A percentile compares a stretch with the other conserved stretches of the same genome.
Conservation (phyloP, 2,888 invertebrate species). For the Ornithoptera priamus region DNA sequence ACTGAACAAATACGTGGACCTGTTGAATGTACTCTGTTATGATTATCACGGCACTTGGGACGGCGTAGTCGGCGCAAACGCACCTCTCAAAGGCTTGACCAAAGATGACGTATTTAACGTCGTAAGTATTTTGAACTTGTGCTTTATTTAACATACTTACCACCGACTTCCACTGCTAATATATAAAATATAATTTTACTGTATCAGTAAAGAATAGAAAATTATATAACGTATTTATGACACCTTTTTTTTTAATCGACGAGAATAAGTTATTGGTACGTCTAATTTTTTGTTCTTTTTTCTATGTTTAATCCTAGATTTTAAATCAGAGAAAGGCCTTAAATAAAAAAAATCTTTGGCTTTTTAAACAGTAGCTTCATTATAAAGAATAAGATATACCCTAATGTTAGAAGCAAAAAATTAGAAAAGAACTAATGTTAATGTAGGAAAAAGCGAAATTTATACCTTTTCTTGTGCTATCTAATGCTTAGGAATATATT, state of each 20-base stretch:
- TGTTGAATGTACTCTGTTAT: conserved; percentile 90
- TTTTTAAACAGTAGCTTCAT: no score
- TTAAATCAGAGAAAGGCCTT: no score
- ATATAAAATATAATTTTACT: neutral
- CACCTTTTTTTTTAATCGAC: no score
- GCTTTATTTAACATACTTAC: neutral
- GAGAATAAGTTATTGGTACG: no score
- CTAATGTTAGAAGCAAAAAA: no score
- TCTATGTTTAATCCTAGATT: neutral
- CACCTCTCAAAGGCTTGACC: conserved; percentile 81
- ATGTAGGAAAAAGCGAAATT: neutral
- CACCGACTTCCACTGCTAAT: neutral
- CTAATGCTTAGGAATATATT: neutral
- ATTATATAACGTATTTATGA: no score
- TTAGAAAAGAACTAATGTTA: no score
- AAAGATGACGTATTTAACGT: conserved; percentile 81
- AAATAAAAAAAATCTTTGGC: no score
- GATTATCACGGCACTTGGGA: conserved; percentile 94
- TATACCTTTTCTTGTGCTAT: neutral
- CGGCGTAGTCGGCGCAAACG: conserved; percentile 85
- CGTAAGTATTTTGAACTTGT: conserved; percentile 69
- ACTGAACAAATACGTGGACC: conserved; percentile 83
- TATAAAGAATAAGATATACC: no score
- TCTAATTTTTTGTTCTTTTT: neutral
- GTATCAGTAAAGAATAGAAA: no score